These are phyloP conservation scores for Corythaixoides concolor DNA, from an alignment of 2,113 vertebrate species.

Conservation along the genomic window DNA sequence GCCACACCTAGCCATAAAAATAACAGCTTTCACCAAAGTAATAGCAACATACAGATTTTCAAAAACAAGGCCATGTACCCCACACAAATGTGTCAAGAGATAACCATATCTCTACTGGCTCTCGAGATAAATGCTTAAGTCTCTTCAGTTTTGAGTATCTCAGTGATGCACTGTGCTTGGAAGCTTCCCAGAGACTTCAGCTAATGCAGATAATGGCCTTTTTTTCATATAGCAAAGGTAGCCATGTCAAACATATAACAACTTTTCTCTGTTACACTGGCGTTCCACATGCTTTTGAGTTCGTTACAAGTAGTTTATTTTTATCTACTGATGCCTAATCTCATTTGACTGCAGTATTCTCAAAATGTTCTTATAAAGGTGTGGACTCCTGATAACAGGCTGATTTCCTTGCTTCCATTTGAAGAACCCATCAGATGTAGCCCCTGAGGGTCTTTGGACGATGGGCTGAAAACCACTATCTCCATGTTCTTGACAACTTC, in stretches of 20 bases:
- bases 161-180: not conserved
- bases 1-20: not conserved
- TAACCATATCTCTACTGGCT: not conserved
- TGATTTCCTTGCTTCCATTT: not conserved
- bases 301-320: not conserved
- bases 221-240: not conserved
- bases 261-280: not conserved
- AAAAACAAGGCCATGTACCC: not conserved
- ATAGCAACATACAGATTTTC: not conserved
- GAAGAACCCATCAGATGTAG: not conserved
- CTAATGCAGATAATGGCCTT: not conserved
- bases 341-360: not conserved
- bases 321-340: not conserved
- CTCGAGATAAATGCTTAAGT: not conserved
- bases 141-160: not conserved
- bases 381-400: not conserved
- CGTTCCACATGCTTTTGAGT: not conserved
- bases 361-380: not conserved
- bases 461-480: not conserved
- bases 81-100: not conserved
- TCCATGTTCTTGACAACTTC: not conserved
- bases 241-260: not conserved
- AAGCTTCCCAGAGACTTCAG: not conserved
- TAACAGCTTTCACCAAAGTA: not conserved
- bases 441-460: not conserved